A percentile compares a stretch with the other conserved stretches of the same genome.
phyloP scores from a whole-genome alignment of 2,888 invertebrate species.

The Agonopterix arenella region DNA sequence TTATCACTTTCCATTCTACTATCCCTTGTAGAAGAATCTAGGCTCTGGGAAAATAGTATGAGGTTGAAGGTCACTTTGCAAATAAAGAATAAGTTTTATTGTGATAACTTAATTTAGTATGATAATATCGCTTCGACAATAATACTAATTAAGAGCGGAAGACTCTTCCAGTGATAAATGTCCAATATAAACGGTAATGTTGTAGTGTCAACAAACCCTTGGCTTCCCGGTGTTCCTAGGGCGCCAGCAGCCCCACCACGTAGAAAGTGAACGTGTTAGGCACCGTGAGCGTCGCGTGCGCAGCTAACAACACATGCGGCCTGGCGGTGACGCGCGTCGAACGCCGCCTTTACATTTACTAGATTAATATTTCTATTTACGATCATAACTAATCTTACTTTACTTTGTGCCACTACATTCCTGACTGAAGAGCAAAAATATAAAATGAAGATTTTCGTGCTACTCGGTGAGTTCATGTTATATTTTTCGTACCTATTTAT shows the following conservation, averaged over 20 bases:
- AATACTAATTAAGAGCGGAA: no score
- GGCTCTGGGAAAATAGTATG: no score
- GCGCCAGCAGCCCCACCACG: conserved; percentile 45
- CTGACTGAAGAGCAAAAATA: conserved; percentile 6
- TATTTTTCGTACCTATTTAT: conserved; percentile 5
- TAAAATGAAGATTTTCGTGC: conserved; percentile 53
- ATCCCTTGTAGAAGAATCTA: no score
- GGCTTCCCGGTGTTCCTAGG: conserved; percentile 52
- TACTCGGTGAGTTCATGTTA: conserved; percentile 51
- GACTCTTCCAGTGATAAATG: not conserved
- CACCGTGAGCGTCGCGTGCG: conserved; percentile 28
- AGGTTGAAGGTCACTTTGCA: no score
- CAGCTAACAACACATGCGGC: conserved; percentile 56
- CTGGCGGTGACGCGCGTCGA: conserved; percentile 53
- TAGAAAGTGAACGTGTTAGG: conserved; percentile 68
- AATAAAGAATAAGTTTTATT: no score
- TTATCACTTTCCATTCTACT: no score
- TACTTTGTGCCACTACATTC: conserved; percentile 1
- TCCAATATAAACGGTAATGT: conserved; percentile 12
- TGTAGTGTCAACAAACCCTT: conserved; percentile 61
- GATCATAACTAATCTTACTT: no score
- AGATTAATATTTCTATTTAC: no score
- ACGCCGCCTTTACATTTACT: conserved; percentile 40
- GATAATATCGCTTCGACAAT: no score
- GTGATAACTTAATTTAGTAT: no score